Base-by-base conservation (phyloP, 1,140 invertebrate species). In the Brachionus asplanchnoidis region DNA sequence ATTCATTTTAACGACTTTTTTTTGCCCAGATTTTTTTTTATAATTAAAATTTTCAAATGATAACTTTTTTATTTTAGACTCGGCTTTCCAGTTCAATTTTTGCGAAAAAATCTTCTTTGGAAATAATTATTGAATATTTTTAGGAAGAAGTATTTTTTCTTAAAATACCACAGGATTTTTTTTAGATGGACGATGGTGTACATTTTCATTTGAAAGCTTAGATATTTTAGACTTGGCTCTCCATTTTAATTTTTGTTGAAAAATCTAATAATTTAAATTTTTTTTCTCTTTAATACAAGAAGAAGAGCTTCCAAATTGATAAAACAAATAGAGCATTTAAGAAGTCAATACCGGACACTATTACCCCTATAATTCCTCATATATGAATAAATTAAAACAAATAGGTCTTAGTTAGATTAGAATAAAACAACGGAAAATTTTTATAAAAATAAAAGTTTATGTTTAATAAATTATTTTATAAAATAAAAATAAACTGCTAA, bases 21-120 rank as follows among this genome's bases (percentile, higher is more conserved):
- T 68, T 3, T 32, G n/a, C 36, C 23, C 66, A 32, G 32, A 40
- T 32, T 68, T 68, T 68, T 68, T 68, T 56, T 42, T 78, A 78
- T 78, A 78, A 50, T 56, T 50, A 1, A 78, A 46, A 56, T 78
- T 78, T 56, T 78, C 75, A 46, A 78, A 78, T 8, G 42, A 40
- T 28, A 78, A n/a, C 40, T 46, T 50, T 46, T 56, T 56, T 20
- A 78, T 23, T 56, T 40, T 78, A 12, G 42, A 50, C 75, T n/a
- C 26, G 50, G 42, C 42, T 50, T 46, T 78, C 75, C 75, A 78
- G n/a, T 78, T n/a, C 12, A 78, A 23, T 40, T 56, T 46, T 78
- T 78, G 12, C 8, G 75, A 78, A 56, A 50, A 50, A 46, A 78
- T 78, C 40, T 78, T 78, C 75, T 40, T 23, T 17, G 11, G 36